Percentiles rank a stretch among this genome's conserved stretches.
Evolutionary conservation across 2,888 invertebrate species (phyloP).

Genomic region (Terebella lapidaria): DNA sequence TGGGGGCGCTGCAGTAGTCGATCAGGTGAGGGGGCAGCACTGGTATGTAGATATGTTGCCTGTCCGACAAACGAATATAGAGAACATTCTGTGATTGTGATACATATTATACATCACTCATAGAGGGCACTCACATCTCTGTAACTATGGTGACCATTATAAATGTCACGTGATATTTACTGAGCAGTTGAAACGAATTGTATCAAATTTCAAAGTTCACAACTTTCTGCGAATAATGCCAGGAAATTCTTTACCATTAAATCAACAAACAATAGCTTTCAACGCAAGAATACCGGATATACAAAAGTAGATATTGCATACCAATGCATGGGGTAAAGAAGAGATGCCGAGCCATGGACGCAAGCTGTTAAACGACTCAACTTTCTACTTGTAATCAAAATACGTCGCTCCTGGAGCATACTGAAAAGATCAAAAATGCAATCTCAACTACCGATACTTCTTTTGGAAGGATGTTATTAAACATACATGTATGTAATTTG

Average conservation of each 20-base stretch:
- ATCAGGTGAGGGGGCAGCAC: constrained; percentile 82
- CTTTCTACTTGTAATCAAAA: constrained; percentile 86
- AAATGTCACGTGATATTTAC: too few relatives aligned
- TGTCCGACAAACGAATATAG: constrained; percentile 27
- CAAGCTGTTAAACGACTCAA: constrained; percentile 81
- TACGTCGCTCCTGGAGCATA: constrained; percentile 86
- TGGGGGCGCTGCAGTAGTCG: constrained; percentile 75
- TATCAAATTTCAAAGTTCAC: too few relatives aligned
- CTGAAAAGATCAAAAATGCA: constrained; percentile 55
- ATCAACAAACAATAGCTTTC: neutral
- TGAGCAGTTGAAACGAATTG: too few relatives aligned
- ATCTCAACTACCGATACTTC: too few relatives aligned
- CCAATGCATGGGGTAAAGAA: constrained; percentile 98
- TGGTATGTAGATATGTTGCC: constrained; percentile 94
- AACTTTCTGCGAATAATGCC: too few relatives aligned
- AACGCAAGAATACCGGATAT: neutral
- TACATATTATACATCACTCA: too few relatives aligned
- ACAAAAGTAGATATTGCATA: constrained; percentile 33
- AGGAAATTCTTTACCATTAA: too few relatives aligned
- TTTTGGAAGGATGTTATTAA: too few relatives aligned
- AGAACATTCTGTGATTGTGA: too few relatives aligned
- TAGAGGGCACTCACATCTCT: too few relatives aligned
- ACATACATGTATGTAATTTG: too few relatives aligned
- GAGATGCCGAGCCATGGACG: constrained; percentile 82
- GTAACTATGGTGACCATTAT: too few relatives aligned